Base-by-base conservation (phyloP, 92 coral and sea anemone species). In the Parazoanthus atlanticus region DNA sequence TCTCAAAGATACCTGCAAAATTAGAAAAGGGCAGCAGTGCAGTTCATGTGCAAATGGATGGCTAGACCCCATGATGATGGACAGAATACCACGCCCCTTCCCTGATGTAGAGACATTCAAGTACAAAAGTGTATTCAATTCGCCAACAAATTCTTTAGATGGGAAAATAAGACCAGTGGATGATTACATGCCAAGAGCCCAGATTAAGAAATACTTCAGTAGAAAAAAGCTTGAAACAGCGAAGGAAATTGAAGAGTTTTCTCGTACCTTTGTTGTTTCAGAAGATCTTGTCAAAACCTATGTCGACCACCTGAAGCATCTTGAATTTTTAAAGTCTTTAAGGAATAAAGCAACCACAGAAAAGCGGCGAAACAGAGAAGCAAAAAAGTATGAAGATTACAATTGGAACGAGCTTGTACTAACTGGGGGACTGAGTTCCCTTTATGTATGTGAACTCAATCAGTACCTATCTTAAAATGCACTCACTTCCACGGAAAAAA, bases 401-500 rank as follows among this genome's bases (percentile, higher is more conserved):
- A 89, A 89, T 75, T 73, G 88, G 90, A 77, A 80, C 29, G 90
- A 88, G 23, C 79, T 88, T 19, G 54, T 80, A 41, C 90, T 81
- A 19, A 86, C 89, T 75, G 89, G 65, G 65, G 84, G 73, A 74
- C 61, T 40, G 78, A 79, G 71, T 43, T 88, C 86, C 43, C 88
- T 81, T 73, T 80, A 70, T 71, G 81, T 88, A 58, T 88, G 26
- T 31, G 87, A 88, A 67, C 88, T 80, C 32, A 77, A 88, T 80
- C 32, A 77, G 80, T 52, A 52, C 64, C 6, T 88, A 81, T 61
- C 43, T 69, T 10, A 65, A 81, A 56, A 71, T 81, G 9, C 91
- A 88, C 88, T 88, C 86, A 26, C 67, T 81, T 56, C 88, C 81
- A 7, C 81, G 91, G 91, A 72, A 88, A 74, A 82, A 88, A 88